These are phyloP conservation scores for Coccyzus lansbergi DNA, from an alignment of 2,797 vertebrate species.

Conservation along the genomic window DNA sequence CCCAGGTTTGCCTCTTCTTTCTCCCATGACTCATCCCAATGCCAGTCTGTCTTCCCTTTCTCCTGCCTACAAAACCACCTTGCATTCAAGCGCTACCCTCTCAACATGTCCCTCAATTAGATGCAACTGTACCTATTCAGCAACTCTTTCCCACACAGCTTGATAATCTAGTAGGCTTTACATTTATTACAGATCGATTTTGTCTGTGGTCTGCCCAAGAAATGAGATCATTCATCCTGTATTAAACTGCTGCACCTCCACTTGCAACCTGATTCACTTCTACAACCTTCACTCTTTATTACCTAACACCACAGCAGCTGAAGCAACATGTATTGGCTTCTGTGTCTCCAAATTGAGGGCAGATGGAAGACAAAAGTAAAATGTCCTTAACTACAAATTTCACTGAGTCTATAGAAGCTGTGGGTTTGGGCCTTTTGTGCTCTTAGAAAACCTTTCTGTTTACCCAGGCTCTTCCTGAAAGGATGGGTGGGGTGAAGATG, in stretches of 20 bases:
- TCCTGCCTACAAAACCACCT: not conserved
- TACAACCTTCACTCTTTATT: not conserved
- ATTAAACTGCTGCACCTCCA: not conserved
- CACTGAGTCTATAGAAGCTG: not conserved
- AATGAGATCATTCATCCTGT: not conserved
- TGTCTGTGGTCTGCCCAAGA: not conserved
- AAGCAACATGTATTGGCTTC: not conserved
- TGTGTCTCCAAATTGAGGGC: not conserved
- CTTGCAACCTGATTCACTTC: not conserved
- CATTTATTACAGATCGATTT: not conserved
- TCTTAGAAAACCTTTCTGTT: conserved; percentile 1
- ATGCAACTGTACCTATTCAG: not conserved
- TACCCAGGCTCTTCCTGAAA: conserved; percentile 51
- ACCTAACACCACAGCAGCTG: not conserved
- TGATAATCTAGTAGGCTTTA: not conserved
- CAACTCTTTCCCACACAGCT: not conserved
- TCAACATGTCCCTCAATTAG: not conserved
- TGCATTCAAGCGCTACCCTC: not conserved
- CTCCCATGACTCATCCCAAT: not conserved
- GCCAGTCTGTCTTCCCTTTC: not conserved
- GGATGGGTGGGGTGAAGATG: conserved; percentile 16
- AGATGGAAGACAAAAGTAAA: not conserved
- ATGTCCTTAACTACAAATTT: not conserved
- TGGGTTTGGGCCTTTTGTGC: not conserved
- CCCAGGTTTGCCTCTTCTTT: not conserved